These are phyloP conservation scores for Drosophila lutescens DNA, from an alignment of 2,888 invertebrate species.

Conservation along the genomic window DNA sequence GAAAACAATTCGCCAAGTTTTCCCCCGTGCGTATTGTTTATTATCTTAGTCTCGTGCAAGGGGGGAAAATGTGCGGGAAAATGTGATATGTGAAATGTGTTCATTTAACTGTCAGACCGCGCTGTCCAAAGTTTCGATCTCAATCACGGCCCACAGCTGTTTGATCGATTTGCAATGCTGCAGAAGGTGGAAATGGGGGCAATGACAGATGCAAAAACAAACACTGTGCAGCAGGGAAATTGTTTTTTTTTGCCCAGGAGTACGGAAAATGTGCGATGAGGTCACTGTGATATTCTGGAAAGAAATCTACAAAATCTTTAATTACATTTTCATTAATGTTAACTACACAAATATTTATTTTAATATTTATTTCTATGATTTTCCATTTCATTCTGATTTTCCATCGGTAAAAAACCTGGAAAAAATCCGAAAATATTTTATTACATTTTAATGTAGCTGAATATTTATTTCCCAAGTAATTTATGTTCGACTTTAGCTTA, in stretches of 20 bases:
- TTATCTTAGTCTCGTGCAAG: conserved; percentile 7
- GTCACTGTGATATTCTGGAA: not conserved
- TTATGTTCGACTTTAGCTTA: not conserved
- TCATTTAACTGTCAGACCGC: conserved; percentile 27
- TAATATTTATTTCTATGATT: too few species aligned
- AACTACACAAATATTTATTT: too few species aligned
- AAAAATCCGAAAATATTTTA: not conserved
- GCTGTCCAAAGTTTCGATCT: conserved; percentile 6
- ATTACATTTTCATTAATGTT: not conserved
- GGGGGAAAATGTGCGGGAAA: conserved; percentile 3
- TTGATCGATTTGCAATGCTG: conserved; percentile 32
- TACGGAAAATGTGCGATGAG: not conserved
- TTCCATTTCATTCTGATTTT: too few species aligned
- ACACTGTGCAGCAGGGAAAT: conserved; percentile 3
- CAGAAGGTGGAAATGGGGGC: conserved; percentile 2
- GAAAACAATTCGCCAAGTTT: conserved; percentile 15
- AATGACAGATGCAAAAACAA: conserved; percentile 27
- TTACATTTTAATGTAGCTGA: not conserved
- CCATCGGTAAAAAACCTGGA: too few species aligned
- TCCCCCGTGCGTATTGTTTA: conserved; percentile 27
- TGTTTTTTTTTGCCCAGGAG: not conserved
- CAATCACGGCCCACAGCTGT: conserved; percentile 15
- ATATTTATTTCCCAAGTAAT: not conserved
- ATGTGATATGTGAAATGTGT: conserved; percentile 26
- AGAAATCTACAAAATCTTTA: not conserved